Base-by-base conservation (phyloP, 2,888 invertebrate genomes). In the Junonia oenone region DNA sequence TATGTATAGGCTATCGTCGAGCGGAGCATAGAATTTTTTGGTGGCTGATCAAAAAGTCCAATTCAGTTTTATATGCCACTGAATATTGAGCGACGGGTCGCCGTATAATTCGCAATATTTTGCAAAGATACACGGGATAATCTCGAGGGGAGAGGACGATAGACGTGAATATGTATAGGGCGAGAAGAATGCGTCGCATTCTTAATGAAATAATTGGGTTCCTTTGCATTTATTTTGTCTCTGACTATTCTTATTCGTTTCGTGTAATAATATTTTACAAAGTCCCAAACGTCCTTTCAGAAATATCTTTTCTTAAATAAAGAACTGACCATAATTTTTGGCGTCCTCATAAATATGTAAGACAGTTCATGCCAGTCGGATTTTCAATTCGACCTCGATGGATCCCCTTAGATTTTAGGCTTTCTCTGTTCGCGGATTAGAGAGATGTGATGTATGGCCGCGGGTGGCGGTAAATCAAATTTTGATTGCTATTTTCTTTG, bases 401-500 rank as follows among this genome's bases (percentile, higher is more conserved):
- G 76, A 81, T 83, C 85, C 88, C 85, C 81, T 79, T 79, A 84
- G 81, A 84, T 78, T 83, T 80, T 79, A 82, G 84, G 85, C 76
- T 79, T 81, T 76, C 76, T 81, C 78, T 79, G 81, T 83, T 81
- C 78, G 76, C 81, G 85, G 85, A 87, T 89, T 86, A 87, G 79
- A 81, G 78, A 69, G 80, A 81, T 78, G 77, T 86, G 86, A 84
- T 86, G 84, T 87, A 85, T 76, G 79, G 87, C 87, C 83, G 80
- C 80, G 83, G 85, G 88, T 81, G 84, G 86, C 88, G 81, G 90
- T 90, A 90, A 90, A 90, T 89, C 89, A 89, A 90, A 90, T 90
- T 89, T 89, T 87, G 89, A 90, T 90, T 90, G 90, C 78, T 82
- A 87, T 88, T 89, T 89, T 88, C 88, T 88, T 87, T 88, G 87